These are phyloP conservation scores for Pyrochroa serraticornis DNA, from an alignment of 2,888 invertebrate genomes.

Conservation along the genomic window DNA sequence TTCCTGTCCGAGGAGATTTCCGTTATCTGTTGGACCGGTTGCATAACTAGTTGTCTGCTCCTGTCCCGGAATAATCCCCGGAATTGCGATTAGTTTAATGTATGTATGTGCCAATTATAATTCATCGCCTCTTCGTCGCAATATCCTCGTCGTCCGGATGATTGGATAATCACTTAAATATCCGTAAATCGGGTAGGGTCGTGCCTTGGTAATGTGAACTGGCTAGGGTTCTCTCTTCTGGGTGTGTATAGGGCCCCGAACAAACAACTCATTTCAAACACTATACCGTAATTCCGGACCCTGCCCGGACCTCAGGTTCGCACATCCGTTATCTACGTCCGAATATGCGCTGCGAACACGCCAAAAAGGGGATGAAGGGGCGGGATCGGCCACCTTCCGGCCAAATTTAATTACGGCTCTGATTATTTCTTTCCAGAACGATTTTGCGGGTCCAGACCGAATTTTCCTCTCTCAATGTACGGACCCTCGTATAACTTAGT, in stretches of 20 bases:
- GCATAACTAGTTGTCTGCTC: not conserved
- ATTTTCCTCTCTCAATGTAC: too few relatives aligned
- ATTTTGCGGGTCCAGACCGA: too few relatives aligned
- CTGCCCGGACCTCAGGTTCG: constrained; percentile 9
- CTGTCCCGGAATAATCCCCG: constrained; percentile 14
- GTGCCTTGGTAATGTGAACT: constrained; percentile 11
- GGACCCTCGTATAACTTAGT: too few relatives aligned
- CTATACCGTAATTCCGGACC: constrained; percentile 16
- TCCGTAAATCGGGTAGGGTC: constrained; percentile 32
- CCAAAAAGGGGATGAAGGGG: not conserved
- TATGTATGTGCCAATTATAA: constrained; percentile 27
- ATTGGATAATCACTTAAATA: constrained; percentile 34
- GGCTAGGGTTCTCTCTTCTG: not conserved
- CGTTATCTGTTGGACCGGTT: not conserved
- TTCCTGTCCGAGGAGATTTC: too few relatives aligned
- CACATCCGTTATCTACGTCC: constrained; percentile 14
- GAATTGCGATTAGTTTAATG: constrained; percentile 18
- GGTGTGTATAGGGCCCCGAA: constrained; percentile 18
- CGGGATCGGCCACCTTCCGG: not conserved
- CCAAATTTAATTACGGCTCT: not conserved
- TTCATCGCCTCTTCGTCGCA: constrained; percentile 24
- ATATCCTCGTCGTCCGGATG: constrained; percentile 30
- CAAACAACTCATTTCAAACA: constrained; percentile 23
- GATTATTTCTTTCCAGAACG: not conserved
- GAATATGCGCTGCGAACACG: not conserved